Percentiles rank a stretch among this genome's conserved stretches.
Evolutionary conservation across 2,888 invertebrate species (phyloP).

Genomic region (Hirtodrosophila alboralis): DNA sequence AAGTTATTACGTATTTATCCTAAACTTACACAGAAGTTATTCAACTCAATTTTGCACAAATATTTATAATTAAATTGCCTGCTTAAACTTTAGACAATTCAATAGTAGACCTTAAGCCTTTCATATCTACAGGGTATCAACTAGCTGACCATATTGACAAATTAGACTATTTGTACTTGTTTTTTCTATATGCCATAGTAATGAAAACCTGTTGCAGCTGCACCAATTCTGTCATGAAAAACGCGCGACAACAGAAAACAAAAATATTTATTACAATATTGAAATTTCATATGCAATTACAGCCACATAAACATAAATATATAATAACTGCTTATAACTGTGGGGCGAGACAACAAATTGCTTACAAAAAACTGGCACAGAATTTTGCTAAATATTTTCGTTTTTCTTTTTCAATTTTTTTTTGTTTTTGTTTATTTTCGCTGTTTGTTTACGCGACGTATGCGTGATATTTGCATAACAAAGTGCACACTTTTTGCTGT

Average conservation of each 20-base stretch:
- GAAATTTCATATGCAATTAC: slow-evolving; percentile 69
- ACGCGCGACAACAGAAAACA: slow-evolving; percentile 50
- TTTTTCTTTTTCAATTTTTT: too few relatives aligned
- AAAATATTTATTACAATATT: slow-evolving; percentile 72
- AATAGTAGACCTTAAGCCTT: too few relatives aligned
- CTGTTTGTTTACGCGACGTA: slow-evolving; percentile 52
- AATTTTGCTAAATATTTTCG: too few relatives aligned
- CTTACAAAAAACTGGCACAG: slow-evolving; percentile 35
- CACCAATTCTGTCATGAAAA: slow-evolving; percentile 74
- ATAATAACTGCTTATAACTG: slow-evolving; percentile 51
- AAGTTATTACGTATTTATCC: too few relatives aligned
- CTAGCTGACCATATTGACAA: slow-evolving; percentile 1
- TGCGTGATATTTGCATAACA: slow-evolving; percentile 52
- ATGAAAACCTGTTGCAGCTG: slow-evolving; percentile 66
- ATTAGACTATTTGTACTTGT: slow-evolving; percentile 10
- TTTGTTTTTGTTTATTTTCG: slow-evolving; percentile 5
- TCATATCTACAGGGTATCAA: slow-evolving; percentile 10
- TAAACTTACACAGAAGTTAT: too few relatives aligned
- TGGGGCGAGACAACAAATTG: slow-evolving; percentile 41
- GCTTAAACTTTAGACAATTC: too few relatives aligned
- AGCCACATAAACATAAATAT: slow-evolving; percentile 55
- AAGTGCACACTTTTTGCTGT: slow-evolving; percentile 12
- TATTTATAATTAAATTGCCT: too few relatives aligned
- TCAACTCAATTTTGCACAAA: too few relatives aligned
- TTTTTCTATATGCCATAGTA: slow-evolving; percentile 13